Evolutionary conservation across 2,113 vertebrate species (phyloP), one percentile per base, ranked within the genome.

Genomic region (Ciconia stormi): DNA sequence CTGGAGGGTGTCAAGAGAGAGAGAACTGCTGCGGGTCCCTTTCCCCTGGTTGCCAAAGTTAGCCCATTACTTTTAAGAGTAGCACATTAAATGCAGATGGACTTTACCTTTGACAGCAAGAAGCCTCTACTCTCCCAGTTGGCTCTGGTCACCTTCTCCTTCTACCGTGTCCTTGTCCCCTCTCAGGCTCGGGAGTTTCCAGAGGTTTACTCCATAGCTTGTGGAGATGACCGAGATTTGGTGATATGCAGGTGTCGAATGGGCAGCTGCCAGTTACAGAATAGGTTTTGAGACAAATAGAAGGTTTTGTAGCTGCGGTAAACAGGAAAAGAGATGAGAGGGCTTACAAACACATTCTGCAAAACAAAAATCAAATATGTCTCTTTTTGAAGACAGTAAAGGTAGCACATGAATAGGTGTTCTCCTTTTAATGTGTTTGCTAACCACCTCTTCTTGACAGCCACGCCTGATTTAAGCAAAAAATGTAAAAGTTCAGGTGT

Each of bases 281-380:
- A n/a, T 1, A 16, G 50, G 15, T 61, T 91, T 92, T 59, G 53
- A 74, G 70, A 21, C 65, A 86, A 93, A 93, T 3, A 52, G 77
- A 87, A 87, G 78, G 26, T 15, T 61, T 76, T 72, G 4, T 85
- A 46, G 42, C 87, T 95, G 20, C 1, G 0, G 53, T 96, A 97
- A 97, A 97, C 96, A 97, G 97, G 97, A 97, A 97, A 94, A 94
- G 93, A 92, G 42, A 42, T 70, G 58, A 79, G 32, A 69, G 9
- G 46, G 42, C 74, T 92, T 82, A 80, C 66, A 78, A 74, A 44
- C 18, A 73, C 17, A 6, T 76, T 87, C 78, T 47, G 78, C 0
- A 1, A 83, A 82, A 47, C 19, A 63, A 40, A 47, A 34, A 30
- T 73, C 20, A 66, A 82, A 66, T 36, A 49, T 1, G 0, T 16